Percentiles rank a stretch among this genome's conserved stretches.
Conservation (phyloP, 2,797 vertebrate species). For the Peromyscus nudipes region DNA sequence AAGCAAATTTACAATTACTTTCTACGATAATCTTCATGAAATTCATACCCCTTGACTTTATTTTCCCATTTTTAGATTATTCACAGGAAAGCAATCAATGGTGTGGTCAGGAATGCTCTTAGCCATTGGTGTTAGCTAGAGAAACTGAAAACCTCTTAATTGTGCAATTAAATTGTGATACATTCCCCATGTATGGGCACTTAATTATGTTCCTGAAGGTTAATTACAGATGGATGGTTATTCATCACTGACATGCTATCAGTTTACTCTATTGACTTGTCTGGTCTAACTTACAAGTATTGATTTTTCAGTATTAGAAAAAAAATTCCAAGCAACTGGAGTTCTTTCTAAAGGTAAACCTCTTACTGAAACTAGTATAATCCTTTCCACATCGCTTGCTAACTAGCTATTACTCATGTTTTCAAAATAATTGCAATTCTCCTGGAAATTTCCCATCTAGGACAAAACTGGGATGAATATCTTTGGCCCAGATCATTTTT, state of each 20-base stretch:
- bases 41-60: not conserved
- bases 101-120: not conserved
- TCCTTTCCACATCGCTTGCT: not conserved
- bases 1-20: not conserved
- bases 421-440: conserved; percentile 62
- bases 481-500: conserved; percentile 55
- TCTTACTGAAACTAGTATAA: not conserved
- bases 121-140: conserved; percentile 29
- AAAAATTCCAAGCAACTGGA: not conserved
- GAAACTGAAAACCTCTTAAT: conserved; percentile 52
- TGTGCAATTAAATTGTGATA: conserved; percentile 27
- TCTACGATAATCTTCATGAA: not conserved
- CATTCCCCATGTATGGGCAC: not conserved
- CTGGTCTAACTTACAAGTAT: conserved; percentile 54
- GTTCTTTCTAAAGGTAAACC: not conserved
- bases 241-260: conserved; percentile 33
- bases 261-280: conserved; percentile 44
- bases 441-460: conserved; percentile 33
- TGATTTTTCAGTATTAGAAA: conserved; percentile 58
- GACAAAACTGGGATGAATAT: conserved; percentile 52
- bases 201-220: conserved; percentile 51
- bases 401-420: conserved; percentile 15
- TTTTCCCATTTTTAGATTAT: conserved; percentile 56
- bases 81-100: not conserved
- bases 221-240: conserved; percentile 50